Evolutionary conservation across 2,888 invertebrate genomes (phyloP).

Genomic region (Amblyjoppa fuscipennis): DNA sequence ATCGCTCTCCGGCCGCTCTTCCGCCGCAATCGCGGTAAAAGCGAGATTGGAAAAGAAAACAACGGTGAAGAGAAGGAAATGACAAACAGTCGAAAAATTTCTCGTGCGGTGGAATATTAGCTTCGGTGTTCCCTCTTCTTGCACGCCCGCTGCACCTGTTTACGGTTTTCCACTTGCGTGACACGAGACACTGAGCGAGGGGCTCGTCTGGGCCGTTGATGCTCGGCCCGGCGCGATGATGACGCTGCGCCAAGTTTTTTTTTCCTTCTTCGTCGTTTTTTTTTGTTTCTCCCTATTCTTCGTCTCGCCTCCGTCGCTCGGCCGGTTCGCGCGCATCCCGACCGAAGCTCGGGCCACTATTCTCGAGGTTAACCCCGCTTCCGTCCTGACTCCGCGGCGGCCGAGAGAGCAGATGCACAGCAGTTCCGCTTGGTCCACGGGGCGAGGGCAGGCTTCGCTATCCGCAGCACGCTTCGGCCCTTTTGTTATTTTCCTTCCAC

Average conservation of each 20-base stretch:
- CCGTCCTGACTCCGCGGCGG: conserved; percentile 43
- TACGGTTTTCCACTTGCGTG: conserved; percentile 77
- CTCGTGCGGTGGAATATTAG: conserved; percentile 38
- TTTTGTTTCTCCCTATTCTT: conserved; percentile 39
- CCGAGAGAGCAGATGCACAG: conserved; percentile 43
- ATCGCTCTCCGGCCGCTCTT: conserved; percentile 16
- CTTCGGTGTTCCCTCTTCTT: conserved; percentile 9
- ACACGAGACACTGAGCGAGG: conserved; percentile 71
- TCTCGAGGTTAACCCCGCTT: conserved; percentile 60
- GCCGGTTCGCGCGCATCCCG: background rate
- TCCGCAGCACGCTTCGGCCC: conserved; percentile 49
- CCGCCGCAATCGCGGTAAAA: conserved; percentile 12
- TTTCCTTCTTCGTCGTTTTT: conserved; percentile 11
- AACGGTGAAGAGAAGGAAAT: background rate
- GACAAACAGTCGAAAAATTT: conserved; percentile 21
- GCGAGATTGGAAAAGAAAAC: background rate
- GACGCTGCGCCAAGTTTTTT: conserved; percentile 63
- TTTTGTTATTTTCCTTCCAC: conserved; percentile 69
- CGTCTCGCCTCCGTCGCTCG: conserved; percentile 23
- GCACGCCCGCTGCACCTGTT: conserved; percentile 69
- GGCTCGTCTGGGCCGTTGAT: conserved; percentile 48
- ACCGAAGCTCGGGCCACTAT: conserved; percentile 44
- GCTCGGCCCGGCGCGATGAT: conserved; percentile 53
- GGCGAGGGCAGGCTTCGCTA: conserved; percentile 3
- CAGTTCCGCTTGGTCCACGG: conserved; percentile 23